Conservation (phyloP, 1,140 invertebrate genomes). For the Panagrolaimus sp. region DNA sequence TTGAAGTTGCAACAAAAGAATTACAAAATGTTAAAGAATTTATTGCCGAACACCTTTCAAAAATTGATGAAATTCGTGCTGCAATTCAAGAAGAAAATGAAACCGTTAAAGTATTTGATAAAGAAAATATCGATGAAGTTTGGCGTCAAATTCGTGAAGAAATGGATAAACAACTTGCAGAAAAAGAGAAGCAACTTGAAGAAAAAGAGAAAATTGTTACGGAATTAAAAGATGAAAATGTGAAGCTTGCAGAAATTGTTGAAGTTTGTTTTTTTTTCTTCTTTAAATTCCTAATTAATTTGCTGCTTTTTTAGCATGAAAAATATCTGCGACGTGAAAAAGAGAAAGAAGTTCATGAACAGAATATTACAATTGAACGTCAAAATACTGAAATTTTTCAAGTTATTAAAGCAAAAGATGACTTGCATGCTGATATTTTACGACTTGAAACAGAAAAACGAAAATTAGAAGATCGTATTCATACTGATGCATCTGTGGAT, state of each 20-base stretch:
- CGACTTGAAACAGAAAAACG: conserved; percentile 25
- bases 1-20: too few species aligned
- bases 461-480: conserved; percentile 22
- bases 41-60: too few species aligned
- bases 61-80: too few species aligned
- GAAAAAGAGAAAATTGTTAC: neutral
- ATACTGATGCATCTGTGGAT: conserved; percentile 28
- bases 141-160: neutral
- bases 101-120: neutral
- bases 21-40: too few species aligned
- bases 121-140: neutral
- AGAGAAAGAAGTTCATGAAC: conserved; percentile 6
- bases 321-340: conserved; percentile 34
- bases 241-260: conserved; percentile 16
- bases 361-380: conserved; percentile 2
- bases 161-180: neutral
- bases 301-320: conserved; percentile 31
- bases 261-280: neutral
- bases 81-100: too few species aligned
- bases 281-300: neutral
- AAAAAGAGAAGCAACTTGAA: neutral
- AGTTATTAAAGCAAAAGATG: conserved; percentile 37
- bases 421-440: conserved; percentile 30
- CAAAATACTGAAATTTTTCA: conserved; percentile 22
- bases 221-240: conserved; percentile 19